Percentiles rank a stretch among this genome's conserved stretches.
These are phyloP conservation scores for Netelia virgata DNA, from an alignment of 2,888 invertebrate species.

Conservation along the genomic window DNA sequence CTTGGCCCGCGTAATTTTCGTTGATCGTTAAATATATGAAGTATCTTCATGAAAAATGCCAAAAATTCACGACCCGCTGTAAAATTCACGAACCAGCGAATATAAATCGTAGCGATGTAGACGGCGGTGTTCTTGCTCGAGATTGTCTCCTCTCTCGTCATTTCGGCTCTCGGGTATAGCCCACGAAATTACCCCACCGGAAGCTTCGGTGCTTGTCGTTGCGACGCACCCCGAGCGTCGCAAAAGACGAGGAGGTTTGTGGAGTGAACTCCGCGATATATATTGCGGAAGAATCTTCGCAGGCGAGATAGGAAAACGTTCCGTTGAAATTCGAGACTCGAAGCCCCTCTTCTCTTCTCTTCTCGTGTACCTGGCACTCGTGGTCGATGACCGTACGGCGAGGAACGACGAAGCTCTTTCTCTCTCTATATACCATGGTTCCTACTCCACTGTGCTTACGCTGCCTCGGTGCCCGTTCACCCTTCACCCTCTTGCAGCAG, in stretches of 20 bases:
- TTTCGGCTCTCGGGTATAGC: not conserved
- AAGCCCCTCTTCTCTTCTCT: not conserved
- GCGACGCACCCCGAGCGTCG: not conserved
- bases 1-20: too few relatives aligned
- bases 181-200: slow-evolving; percentile 2
- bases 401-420: slow-evolving; percentile 27
- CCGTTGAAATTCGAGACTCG: slow-evolving; percentile 43
- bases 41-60: not conserved
- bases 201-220: not conserved
- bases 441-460: not conserved
- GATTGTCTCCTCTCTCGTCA: slow-evolving; percentile 1
- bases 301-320: slow-evolving; percentile 17
- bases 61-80: not conserved
- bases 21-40: too few relatives aligned
- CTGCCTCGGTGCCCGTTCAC: slow-evolving; percentile 20
- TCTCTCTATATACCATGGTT: slow-evolving; percentile 6
- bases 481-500: slow-evolving; percentile 32
- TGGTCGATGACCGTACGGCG: slow-evolving; percentile 44
- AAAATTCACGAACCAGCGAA: not conserved
- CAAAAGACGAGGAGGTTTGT: slow-evolving; percentile 1
- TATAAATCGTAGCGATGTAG: not conserved
- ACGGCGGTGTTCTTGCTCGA: not conserved
- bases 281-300: slow-evolving; percentile 7
- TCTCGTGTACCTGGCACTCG: slow-evolving; percentile 28
- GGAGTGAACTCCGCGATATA: not conserved